Conservation (phyloP, 92 coral and sea anemone genomes). For the Porites lobata region DNA sequence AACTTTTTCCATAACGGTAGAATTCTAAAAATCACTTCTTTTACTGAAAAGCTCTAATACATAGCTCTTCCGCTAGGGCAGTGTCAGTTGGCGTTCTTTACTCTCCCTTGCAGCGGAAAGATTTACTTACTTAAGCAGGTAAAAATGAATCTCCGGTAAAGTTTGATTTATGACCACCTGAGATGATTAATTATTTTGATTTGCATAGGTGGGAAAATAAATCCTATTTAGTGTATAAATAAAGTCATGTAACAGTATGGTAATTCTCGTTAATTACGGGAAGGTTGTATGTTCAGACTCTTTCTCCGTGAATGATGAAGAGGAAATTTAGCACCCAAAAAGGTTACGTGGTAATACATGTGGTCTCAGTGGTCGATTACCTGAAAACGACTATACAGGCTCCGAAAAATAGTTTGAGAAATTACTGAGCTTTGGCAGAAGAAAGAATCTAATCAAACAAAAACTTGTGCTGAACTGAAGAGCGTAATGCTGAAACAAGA, state of each 20-base stretch:
- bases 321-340: background rate
- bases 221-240: background rate
- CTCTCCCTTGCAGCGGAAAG: constrained; percentile 6
- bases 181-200: background rate
- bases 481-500: no score
- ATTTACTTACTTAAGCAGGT: background rate
- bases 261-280: background rate
- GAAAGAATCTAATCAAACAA: no score
- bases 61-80: background rate
- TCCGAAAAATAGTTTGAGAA: background rate
- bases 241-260: constrained; percentile 9
- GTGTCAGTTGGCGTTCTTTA: background rate
- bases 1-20: background rate
- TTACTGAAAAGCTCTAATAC: constrained; percentile 4
- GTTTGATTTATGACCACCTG: constrained; percentile 36
- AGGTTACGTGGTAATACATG: background rate
- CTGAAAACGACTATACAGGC: background rate
- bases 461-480: no score
- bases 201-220: constrained; percentile 24
- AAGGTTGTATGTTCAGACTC: background rate
- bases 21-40: background rate
- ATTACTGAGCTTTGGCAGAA: background rate
- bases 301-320: background rate
- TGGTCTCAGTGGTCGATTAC: no score
- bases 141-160: background rate